Conservation (phyloP, 2,113 vertebrate genomes). For the Toxotes jaculatrix region DNA sequence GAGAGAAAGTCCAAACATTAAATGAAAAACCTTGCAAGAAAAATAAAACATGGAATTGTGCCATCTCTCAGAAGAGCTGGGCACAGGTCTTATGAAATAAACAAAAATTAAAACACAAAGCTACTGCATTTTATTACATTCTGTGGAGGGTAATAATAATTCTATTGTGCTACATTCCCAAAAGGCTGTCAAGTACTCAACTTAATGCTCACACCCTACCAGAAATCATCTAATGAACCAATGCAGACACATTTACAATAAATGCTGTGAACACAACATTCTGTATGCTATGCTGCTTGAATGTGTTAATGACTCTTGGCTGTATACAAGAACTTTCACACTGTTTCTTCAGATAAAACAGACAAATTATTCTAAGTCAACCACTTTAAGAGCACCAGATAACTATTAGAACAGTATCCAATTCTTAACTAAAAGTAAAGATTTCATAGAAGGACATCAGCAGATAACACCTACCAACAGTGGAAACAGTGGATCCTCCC, state of each 20-base stretch:
- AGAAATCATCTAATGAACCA: neutral
- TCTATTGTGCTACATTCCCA: neutral
- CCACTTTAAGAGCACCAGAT: neutral
- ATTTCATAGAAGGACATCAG: neutral
- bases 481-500: constrained; percentile 93
- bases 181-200: neutral
- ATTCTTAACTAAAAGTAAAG: neutral
- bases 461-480: constrained; percentile 88
- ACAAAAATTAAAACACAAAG: constrained; percentile 27
- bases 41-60: constrained; percentile 27
- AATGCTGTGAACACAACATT: neutral
- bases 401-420: neutral
- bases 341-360: neutral
- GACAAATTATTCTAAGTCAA: neutral
- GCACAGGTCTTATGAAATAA: constrained; percentile 36
- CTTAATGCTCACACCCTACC: neutral
- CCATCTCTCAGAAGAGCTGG: constrained; percentile 23
- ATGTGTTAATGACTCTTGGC: neutral
- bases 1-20: constrained; percentile 15
- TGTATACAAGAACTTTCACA: neutral
- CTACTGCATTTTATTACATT: constrained; percentile 26
- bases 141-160: neutral
- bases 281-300: neutral
- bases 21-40: constrained; percentile 9
- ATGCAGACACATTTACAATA: neutral